phyloP scores from a whole-genome alignment of 2,797 vertebrate species.

The Girardinus metallicus region DNA sequence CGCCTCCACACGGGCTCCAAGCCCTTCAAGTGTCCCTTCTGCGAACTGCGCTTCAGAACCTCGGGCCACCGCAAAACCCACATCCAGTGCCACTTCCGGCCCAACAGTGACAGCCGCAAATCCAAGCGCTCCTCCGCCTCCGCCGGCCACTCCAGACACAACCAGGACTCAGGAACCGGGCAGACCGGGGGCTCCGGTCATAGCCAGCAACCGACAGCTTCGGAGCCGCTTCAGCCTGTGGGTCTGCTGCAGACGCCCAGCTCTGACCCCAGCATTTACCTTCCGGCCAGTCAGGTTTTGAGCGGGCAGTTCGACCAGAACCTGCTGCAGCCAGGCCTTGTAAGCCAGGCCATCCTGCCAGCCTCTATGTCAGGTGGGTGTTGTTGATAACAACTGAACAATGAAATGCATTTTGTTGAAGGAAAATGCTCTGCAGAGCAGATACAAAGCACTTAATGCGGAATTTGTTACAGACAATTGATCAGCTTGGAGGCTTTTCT shows the following conservation, averaged over 20 bases:
- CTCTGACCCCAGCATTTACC: slow-evolving; percentile 89
- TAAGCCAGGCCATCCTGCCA: slow-evolving; percentile 95
- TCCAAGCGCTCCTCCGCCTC: slow-evolving; percentile 76
- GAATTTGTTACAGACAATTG: neutral
- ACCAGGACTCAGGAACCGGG: slow-evolving; percentile 72
- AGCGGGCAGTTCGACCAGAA: slow-evolving; percentile 91
- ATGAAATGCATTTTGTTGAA: neutral
- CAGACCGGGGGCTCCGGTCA: slow-evolving; percentile 39
- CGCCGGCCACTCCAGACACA: slow-evolving; percentile 44
- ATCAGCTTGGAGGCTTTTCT: slow-evolving; percentile 2
- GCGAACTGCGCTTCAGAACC: slow-evolving; percentile 95
- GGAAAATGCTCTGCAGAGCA: neutral
- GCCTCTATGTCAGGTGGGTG: slow-evolving; percentile 93
- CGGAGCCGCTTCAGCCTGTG: slow-evolving; percentile 84
- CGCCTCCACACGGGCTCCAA: slow-evolving; percentile 97
- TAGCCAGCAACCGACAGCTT: slow-evolving; percentile 44
- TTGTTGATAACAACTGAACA: neutral
- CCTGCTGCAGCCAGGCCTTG: slow-evolving; percentile 89
- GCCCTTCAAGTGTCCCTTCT: slow-evolving; percentile 97
- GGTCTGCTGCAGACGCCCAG: slow-evolving; percentile 82
- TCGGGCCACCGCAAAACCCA: slow-evolving; percentile 98
- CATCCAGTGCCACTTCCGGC: slow-evolving; percentile 93
- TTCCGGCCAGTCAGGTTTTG: slow-evolving; percentile 90
- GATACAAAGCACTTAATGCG: neutral
- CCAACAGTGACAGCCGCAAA: slow-evolving; percentile 83